These are phyloP conservation scores for Perizoma flavofasciatum DNA, from an alignment of 2,888 invertebrate genomes.

Conservation along the genomic window DNA sequence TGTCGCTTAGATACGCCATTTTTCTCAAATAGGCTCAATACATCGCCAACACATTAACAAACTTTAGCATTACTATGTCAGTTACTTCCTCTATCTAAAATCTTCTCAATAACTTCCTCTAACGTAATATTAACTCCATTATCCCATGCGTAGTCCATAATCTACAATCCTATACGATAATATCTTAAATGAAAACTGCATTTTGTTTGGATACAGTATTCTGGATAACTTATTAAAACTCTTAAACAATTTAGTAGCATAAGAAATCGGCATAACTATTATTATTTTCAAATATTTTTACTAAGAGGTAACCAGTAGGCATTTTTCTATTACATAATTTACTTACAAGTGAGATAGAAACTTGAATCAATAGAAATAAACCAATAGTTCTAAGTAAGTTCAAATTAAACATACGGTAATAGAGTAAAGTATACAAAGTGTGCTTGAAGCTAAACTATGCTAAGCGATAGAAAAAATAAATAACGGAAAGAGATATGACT, in stretches of 20 bases:
- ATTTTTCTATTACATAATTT: conserved; percentile 33
- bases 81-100: conserved; percentile 53
- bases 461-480: conserved; percentile 79
- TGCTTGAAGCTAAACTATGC: conserved; percentile 84
- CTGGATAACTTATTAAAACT: conserved; percentile 81
- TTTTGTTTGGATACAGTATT: conserved; percentile 65
- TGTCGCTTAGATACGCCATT: no score
- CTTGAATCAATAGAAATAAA: conserved; percentile 39
- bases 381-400: conserved; percentile 41
- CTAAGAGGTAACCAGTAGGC: conserved; percentile 35
- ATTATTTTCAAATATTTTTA: conserved; percentile 26
- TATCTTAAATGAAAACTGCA: conserved; percentile 39
- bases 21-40: conserved; percentile 33
- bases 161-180: conserved; percentile 54
- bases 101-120: conserved; percentile 50
- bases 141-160: conserved; percentile 67
- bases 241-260: conserved; percentile 37
- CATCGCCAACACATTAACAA: conserved; percentile 49
- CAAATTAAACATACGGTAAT: conserved; percentile 44
- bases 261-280: conserved; percentile 29
- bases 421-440: conserved; percentile 56
- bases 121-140: conserved; percentile 64
- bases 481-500: conserved; percentile 81
- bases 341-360: conserved; percentile 37
- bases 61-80: conserved; percentile 61